Conservation (phyloP, 2,888 invertebrate species). For the Polyploca ridens region DNA sequence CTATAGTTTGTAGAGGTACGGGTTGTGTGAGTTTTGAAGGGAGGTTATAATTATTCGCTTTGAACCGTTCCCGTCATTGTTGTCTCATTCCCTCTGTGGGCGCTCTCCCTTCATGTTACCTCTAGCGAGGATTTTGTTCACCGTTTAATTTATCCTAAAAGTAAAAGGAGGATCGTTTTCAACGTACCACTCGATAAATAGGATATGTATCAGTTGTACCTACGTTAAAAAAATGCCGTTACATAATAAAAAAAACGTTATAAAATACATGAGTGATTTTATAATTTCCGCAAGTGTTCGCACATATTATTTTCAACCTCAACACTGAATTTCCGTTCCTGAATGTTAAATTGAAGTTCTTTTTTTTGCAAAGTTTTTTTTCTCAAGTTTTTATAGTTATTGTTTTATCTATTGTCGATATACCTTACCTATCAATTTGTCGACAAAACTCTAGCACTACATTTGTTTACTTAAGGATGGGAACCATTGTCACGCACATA, state of each 20-base stretch:
- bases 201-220: too few relatives aligned
- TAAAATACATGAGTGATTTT: too few relatives aligned
- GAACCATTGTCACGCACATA: slow-evolving; percentile 58
- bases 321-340: too few relatives aligned
- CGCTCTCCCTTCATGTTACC: not conserved
- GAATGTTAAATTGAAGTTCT: not conserved
- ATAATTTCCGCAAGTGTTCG: too few relatives aligned
- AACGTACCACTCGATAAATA: too few relatives aligned
- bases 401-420: slow-evolving; percentile 40
- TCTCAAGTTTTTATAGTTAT: slow-evolving; percentile 37
- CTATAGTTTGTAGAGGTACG: not conserved
- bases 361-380: slow-evolving; percentile 23
- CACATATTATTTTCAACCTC: too few relatives aligned
- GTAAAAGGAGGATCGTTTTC: too few relatives aligned
- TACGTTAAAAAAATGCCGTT: too few relatives aligned
- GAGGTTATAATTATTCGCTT: slow-evolving; percentile 2
- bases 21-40: not conserved
- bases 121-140: not conserved
- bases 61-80: not conserved
- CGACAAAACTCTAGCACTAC: slow-evolving; percentile 26
- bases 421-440: slow-evolving; percentile 24
- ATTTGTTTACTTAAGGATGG: slow-evolving; percentile 46
- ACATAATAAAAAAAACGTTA: too few relatives aligned
- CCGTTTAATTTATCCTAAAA: not conserved
- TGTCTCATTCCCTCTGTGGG: not conserved